These are phyloP conservation scores for Achroia grisella DNA, from an alignment of 1,140 invertebrate species.

Conservation along the genomic window DNA sequence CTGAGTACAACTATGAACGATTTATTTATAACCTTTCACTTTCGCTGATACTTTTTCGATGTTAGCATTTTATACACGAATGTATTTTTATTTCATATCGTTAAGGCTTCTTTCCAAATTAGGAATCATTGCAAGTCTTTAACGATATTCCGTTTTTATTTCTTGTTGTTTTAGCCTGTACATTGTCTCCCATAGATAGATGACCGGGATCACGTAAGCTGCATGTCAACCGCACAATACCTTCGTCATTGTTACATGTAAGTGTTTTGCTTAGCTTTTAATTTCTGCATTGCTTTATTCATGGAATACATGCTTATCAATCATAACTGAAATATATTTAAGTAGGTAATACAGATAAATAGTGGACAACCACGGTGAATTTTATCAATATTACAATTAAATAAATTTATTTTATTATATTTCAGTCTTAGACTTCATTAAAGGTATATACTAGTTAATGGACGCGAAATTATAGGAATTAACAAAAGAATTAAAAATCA, in stretches of 20 bases:
- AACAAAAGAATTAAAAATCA: too few relatives aligned
- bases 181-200: constrained; percentile 56
- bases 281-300: constrained; percentile 1
- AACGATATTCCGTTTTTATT: constrained; percentile 31
- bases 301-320: too few relatives aligned
- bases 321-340: too few relatives aligned
- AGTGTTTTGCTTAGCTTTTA: constrained; percentile 25
- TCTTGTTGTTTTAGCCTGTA: constrained; percentile 51
- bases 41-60: not conserved
- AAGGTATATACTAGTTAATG: too few relatives aligned
- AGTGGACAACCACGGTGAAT: too few relatives aligned
- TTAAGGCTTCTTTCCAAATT: not conserved
- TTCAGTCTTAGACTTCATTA: too few relatives aligned
- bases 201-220: constrained; percentile 40
- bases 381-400: too few relatives aligned
- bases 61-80: too few relatives aligned
- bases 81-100: too few relatives aligned
- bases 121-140: not conserved
- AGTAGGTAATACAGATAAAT: too few relatives aligned
- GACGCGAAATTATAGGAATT: too few relatives aligned
- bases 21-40: not conserved
- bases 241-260: constrained; percentile 44
- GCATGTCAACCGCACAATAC: constrained; percentile 51
- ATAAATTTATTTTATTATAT: too few relatives aligned
- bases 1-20: not conserved